Percentiles rank a stretch among this genome's conserved stretches.
Conservation (phyloP, 2,888 invertebrate genomes). For the Cephonodes hylas region DNA sequence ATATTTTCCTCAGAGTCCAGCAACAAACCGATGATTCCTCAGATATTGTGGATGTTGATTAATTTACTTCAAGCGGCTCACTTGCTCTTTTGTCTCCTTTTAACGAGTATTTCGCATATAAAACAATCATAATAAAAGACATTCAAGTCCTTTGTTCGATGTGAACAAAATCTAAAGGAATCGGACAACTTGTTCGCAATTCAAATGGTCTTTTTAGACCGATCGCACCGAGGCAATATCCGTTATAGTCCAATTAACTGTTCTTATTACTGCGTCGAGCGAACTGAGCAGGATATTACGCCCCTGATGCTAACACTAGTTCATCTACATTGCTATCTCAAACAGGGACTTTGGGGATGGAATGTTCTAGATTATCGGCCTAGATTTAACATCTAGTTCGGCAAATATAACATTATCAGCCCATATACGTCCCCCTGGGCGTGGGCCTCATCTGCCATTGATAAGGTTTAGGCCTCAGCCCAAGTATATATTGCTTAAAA, state of each 20-base stretch:
- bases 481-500: too few species aligned
- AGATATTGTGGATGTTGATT: too few species aligned
- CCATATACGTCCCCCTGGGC: too few species aligned
- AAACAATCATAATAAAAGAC: neutral
- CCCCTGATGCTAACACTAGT: neutral
- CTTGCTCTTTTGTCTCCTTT: too few species aligned
- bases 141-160: neutral
- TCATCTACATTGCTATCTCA: neutral
- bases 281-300: constrained; percentile 10
- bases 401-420: too few species aligned
- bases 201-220: neutral
- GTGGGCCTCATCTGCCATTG: too few species aligned
- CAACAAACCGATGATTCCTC: too few species aligned
- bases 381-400: too few species aligned
- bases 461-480: too few species aligned
- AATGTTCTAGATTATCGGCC: neutral
- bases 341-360: neutral
- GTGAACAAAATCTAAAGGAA: neutral
- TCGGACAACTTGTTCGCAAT: neutral
- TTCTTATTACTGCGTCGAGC: neutral
- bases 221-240: neutral
- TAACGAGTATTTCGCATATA: too few species aligned
- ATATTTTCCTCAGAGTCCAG: too few species aligned
- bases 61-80: too few species aligned
- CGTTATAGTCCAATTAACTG: constrained; percentile 2